Base-by-base conservation (phyloP, 1,140 invertebrate genomes). In the Anastatus disparis region DNA sequence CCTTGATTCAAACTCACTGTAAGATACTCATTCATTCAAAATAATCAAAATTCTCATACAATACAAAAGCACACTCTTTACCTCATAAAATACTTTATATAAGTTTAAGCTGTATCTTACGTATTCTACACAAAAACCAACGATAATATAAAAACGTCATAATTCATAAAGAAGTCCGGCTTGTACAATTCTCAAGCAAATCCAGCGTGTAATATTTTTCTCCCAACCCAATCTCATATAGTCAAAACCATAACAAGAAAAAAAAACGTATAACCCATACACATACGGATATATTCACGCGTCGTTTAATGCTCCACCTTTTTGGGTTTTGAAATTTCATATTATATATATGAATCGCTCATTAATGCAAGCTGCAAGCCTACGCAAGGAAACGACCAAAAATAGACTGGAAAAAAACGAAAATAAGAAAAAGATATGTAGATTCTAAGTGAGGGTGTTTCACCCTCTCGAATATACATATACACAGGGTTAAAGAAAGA, bases 331-430 rank as follows among this genome's bases (percentile, higher is more conserved):
- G 29, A 40, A 67, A 55, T n/a, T n/a, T n/a, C n/a, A n/a, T n/a
- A n/a, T n/a, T n/a, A n/a, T n/a, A 27, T 17, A 26, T 56, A 22
- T 50, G 38, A 58, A 29, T 67, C 38, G 38, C 52, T 77, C 76
- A 76, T 79, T 79, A 79, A 76, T 79, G 75, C 77, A 76, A 75
- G 74, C 73, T 76, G 76, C 74, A 74, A 69, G 72, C 64, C 58
- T 59, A 9, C 38, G 12, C 26, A 44, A 13, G 24, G 13, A 61
- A 12, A 53, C 50, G 50, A n/a, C n/a, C 27, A 13, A 22, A 13
- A 46, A 46, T 8, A 6, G 42, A 20, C 12, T n/a, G 17, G 15
- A n/a, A 46, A 46, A 46, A 17, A 44, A 46, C 2, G 31, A 24
- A 15, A 24, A 15, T 3, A 29, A 24, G 13, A 40, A 65, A 42